Percentiles rank a stretch among this genome's conserved stretches.
Evolutionary conservation across 2,113 vertebrate genomes (phyloP).

Genomic region (Urocitellus parryii): DNA sequence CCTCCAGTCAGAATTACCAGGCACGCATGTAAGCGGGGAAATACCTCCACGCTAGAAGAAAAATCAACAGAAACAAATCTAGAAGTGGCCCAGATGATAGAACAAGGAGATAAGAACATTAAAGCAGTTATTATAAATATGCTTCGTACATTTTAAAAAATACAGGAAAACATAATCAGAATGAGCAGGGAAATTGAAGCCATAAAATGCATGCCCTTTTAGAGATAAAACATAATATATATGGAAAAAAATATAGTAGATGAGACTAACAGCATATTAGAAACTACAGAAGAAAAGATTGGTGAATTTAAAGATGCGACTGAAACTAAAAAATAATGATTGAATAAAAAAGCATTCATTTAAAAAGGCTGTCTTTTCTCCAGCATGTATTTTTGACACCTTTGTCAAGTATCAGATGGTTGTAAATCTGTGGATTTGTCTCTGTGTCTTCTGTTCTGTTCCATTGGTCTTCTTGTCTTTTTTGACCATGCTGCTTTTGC

Average conservation of each 20-base stretch:
- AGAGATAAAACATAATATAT: not conserved
- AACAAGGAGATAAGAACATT: not conserved
- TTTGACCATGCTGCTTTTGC: too few relatives aligned
- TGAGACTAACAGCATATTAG: not conserved
- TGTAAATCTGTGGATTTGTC: too few relatives aligned
- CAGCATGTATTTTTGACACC: too few relatives aligned
- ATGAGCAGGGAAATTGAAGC: not conserved
- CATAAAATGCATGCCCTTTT: not conserved
- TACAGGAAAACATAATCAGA: not conserved
- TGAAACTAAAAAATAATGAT: not conserved
- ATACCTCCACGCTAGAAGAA: not conserved
- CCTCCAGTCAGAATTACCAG: not conserved
- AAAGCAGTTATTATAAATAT: not conserved
- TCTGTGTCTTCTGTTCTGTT: too few relatives aligned
- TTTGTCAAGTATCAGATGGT: too few relatives aligned
- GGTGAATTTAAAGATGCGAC: not conserved
- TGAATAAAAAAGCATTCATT: not conserved
- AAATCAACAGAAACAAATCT: not conserved
- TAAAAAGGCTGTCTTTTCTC: too few relatives aligned
- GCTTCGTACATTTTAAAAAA: not conserved
- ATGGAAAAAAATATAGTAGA: not conserved
- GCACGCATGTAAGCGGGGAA: not conserved
- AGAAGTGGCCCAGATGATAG: not conserved
- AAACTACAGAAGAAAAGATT: not conserved
- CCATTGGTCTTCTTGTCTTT: too few relatives aligned